Percentiles rank a stretch among this genome's conserved stretches.
Conservation (phyloP, 2,888 invertebrate species). For the Rhamnusium bicolor region DNA sequence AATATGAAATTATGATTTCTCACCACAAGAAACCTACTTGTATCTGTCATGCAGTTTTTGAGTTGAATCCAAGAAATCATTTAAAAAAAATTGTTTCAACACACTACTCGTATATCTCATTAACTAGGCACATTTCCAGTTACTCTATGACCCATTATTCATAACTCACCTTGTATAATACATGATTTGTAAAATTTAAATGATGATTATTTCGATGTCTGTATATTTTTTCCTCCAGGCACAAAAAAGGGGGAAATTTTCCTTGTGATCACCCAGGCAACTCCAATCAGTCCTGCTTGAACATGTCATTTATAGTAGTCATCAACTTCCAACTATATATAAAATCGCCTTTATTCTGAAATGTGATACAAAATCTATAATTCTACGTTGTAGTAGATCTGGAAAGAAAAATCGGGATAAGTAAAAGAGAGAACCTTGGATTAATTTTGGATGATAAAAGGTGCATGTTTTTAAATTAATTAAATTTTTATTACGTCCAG, state of each 20-base stretch:
- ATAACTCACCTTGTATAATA: too few species aligned
- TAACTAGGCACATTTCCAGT: too few species aligned
- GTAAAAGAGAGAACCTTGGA: background rate
- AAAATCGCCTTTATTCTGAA: slow-evolving; percentile 24
- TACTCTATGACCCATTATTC: too few species aligned
- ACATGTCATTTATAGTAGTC: slow-evolving; percentile 40
- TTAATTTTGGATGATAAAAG: slow-evolving; percentile 16
- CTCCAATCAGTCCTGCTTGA: slow-evolving; percentile 39
- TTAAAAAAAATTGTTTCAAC: too few species aligned
- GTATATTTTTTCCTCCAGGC: too few species aligned
- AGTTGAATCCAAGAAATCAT: too few species aligned
- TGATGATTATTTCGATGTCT: too few species aligned
- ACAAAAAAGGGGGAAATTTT: slow-evolving; percentile 7
- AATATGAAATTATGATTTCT: too few species aligned
- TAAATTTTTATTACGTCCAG: slow-evolving; percentile 27
- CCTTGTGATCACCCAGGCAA: slow-evolving; percentile 38
- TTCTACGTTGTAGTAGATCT: slow-evolving; percentile 18
- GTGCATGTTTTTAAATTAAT: slow-evolving; percentile 31
- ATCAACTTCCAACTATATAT: slow-evolving; percentile 36
- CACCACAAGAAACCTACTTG: too few species aligned
- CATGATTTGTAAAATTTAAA: too few species aligned
- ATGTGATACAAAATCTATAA: slow-evolving; percentile 39
- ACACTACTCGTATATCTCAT: too few species aligned
- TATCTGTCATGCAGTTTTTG: too few species aligned
- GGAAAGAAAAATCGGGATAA: background rate